Evolutionary conservation across 23 tunicate species (phyloP).

Genomic region (Clavelina lepadiformis): DNA sequence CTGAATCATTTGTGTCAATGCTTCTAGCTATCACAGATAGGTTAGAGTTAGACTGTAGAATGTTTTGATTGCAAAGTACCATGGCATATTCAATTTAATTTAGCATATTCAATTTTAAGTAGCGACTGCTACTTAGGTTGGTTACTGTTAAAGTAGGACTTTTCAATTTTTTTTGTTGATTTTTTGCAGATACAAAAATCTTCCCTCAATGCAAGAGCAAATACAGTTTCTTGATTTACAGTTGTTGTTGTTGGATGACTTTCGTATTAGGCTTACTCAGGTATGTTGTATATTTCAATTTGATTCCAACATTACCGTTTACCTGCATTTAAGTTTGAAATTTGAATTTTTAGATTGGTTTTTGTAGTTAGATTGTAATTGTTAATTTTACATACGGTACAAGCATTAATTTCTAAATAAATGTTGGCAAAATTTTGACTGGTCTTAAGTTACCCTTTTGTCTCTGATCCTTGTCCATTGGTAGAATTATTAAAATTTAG

Average conservation of each 20-base stretch:
- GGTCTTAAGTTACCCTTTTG: too few relatives aligned
- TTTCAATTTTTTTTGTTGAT: background rate
- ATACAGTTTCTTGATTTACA: constrained; percentile 78
- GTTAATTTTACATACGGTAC: background rate
- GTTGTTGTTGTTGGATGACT: constrained; percentile 63
- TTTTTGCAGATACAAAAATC: constrained; percentile 60
- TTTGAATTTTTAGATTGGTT: background rate
- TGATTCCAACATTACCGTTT: background rate
- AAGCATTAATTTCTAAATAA: background rate
- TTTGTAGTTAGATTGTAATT: background rate
- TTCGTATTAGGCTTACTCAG: constrained; percentile 79
- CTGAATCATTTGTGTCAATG: constrained; percentile 75
- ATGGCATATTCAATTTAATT: too few relatives aligned
- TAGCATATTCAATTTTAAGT: too few relatives aligned
- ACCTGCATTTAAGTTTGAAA: background rate
- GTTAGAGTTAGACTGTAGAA: too few relatives aligned
- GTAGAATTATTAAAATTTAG: too few relatives aligned
- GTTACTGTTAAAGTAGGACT: too few relatives aligned
- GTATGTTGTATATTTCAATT: constrained; percentile 7
- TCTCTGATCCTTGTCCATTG: too few relatives aligned
- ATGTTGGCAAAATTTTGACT: background rate
- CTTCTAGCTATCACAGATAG: constrained; percentile 82
- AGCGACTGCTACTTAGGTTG: too few relatives aligned
- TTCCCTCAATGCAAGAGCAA: constrained; percentile 44
- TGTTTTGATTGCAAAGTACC: too few relatives aligned